Evolutionary conservation across 2,113 vertebrate genomes (phyloP), one percentile per base, ranked within the genome.

Genomic region (Numida meleagris): DNA sequence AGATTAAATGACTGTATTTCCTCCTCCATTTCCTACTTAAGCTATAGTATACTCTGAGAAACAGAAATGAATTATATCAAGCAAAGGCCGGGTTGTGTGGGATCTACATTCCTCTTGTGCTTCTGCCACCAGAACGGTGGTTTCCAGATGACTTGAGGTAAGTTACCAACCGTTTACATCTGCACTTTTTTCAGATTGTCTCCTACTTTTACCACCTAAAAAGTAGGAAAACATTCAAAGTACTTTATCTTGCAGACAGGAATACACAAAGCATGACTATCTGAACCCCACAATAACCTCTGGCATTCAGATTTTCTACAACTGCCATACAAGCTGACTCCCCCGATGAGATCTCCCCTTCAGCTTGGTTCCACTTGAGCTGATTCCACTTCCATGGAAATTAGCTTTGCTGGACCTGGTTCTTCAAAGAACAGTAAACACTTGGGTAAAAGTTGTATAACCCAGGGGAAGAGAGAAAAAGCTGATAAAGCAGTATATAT

Each of bases 1-100:
- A 92, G 58, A 67, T 36, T 71, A 74, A 88, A 75, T 14, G 8
- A 83, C 15, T 38, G 17, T 33, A 86, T 63, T 91, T 93, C 65
- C 25, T 73, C 62, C 81, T 88, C 58, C 59, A 71, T 48, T 58
- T 90, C 42, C 91, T 90, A 89, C 79, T 62, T 51, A 62, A 86
- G 42, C 46, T 65, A 43, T 8, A 62, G 36, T 24, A 20, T 40
- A 67, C 25, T 66, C 55, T 43, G 25, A 93, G 74, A 45, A 85
- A 89, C 38, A 48, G 78, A 96, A 93, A 72, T 80, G 46, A 67
- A 63, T 74, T 59, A n/a, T 18, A 86, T 51, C 67, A 95, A 93
- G 25, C 34, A 86, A 25, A 82, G 40, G 45, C 8, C 51, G 27
- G 13, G 50, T 73, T 42, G 66, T 62, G 55, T 14, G 25, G 29